Percentiles rank a stretch among this genome's conserved stretches.
Evolutionary conservation across 2,113 vertebrate species (phyloP).

Genomic region (Daubentonia madagascariensis): DNA sequence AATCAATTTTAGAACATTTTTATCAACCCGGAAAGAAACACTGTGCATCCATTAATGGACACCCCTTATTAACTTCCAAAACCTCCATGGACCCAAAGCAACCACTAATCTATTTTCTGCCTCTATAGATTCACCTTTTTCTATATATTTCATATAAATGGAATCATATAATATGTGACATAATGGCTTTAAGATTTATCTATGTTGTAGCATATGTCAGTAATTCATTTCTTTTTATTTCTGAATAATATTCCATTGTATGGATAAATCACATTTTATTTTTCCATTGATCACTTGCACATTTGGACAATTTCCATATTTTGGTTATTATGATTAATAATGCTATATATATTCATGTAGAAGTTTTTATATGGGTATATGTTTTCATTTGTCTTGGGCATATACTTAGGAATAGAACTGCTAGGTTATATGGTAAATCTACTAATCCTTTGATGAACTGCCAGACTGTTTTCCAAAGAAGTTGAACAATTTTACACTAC

Average conservation of each 20-base stretch:
- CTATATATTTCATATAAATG: neutral
- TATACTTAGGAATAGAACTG: neutral
- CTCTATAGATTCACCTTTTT: neutral
- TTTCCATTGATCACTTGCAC: neutral
- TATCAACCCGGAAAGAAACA: neutral
- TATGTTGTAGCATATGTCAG: neutral
- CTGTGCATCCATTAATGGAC: neutral
- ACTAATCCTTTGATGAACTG: neutral
- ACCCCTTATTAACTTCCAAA: neutral
- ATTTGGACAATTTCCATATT: neutral
- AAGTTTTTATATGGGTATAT: neutral
- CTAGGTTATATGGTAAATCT: neutral
- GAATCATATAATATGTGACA: neutral
- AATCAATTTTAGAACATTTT: neutral
- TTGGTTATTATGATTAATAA: neutral
- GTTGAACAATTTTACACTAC: neutral
- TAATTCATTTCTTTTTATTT: neutral
- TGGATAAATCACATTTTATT: neutral
- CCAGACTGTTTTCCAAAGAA: neutral
- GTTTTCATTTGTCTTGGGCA: neutral
- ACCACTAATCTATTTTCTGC: neutral
- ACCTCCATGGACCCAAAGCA: neutral
- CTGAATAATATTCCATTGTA: neutral
- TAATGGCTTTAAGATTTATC: neutral
- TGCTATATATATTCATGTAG: neutral